Conservation (phyloP, 2,888 invertebrate species). For the Tricholauxania praeusta region DNA sequence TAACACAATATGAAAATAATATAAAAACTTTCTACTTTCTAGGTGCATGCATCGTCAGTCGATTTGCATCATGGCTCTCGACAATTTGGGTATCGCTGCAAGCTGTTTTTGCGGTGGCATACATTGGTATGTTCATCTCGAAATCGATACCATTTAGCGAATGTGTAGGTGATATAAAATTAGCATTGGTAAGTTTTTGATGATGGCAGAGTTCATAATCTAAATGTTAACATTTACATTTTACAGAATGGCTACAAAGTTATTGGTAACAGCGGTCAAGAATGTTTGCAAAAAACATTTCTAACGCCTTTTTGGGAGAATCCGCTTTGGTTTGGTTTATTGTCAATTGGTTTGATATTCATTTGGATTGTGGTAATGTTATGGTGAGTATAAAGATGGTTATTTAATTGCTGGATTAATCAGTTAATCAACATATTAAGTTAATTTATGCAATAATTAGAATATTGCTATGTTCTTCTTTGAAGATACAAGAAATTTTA, state of each 20-base stretch:
- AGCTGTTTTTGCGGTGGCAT: conserved; percentile 65
- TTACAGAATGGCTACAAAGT: conserved; percentile 62
- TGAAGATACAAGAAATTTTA: too few relatives aligned
- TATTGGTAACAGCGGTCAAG: conserved; percentile 62
- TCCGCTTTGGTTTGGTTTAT: conserved; percentile 64
- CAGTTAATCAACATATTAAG: not conserved
- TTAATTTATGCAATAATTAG: not conserved
- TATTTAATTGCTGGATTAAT: not conserved
- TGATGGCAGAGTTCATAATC: not conserved
- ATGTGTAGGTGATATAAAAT: conserved; percentile 62
- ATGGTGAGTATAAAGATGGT: conserved; percentile 50
- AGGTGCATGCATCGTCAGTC: conserved; percentile 67
- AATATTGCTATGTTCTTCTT: not conserved
- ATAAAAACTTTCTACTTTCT: conserved; percentile 3
- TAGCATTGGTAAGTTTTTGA: conserved; percentile 55
- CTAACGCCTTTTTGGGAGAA: conserved; percentile 67
- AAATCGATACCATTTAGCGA: conserved; percentile 66
- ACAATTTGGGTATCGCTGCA: conserved; percentile 67
- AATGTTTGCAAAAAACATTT: conserved; percentile 66
- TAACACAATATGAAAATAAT: not conserved
- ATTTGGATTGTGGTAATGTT: conserved; percentile 67
- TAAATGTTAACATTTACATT: too few relatives aligned
- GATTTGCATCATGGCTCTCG: conserved; percentile 67
- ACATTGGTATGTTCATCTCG: conserved; percentile 65
- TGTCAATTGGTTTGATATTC: conserved; percentile 64